phyloP scores from a whole-genome alignment of 2,888 invertebrate genomes.

The Lasioglossum leucozonium region DNA sequence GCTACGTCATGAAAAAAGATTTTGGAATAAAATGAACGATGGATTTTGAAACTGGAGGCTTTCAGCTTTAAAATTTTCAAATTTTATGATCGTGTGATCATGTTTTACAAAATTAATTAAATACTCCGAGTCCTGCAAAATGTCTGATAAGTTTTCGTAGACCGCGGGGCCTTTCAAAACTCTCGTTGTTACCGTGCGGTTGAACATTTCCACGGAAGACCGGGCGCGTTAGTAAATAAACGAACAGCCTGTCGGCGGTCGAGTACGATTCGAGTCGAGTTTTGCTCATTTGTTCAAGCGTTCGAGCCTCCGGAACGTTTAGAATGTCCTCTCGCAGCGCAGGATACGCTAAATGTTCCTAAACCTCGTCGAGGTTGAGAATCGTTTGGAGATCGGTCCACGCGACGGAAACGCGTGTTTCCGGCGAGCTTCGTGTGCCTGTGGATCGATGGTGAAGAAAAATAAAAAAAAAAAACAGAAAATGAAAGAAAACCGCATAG shows the following conservation, averaged over 20 bases:
- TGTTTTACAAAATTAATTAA: too few relatives aligned
- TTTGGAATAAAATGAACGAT: too few relatives aligned
- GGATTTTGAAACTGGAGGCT: too few relatives aligned
- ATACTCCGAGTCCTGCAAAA: too few relatives aligned
- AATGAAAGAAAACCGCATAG: too few relatives aligned
- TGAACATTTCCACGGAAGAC: background rate
- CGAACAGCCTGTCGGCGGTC: background rate
- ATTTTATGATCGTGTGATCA: too few relatives aligned
- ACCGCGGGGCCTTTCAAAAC: too few relatives aligned
- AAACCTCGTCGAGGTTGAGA: background rate
- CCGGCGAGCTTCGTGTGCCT: background rate
- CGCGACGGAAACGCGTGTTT: background rate
- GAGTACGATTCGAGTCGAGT: constrained; percentile 7
- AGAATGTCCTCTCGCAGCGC: background rate
- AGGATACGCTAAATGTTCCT: background rate
- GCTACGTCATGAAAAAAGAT: too few relatives aligned
- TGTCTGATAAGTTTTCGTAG: too few relatives aligned
- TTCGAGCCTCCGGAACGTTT: background rate
- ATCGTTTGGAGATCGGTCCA: background rate
- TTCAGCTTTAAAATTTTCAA: too few relatives aligned
- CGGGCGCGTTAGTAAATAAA: background rate
- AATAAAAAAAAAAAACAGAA: too few relatives aligned
- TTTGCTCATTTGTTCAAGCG: constrained; percentile 10
- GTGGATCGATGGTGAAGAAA: background rate
- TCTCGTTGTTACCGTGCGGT: constrained; percentile 1